Conservation (phyloP, 2,888 invertebrate genomes). For the Reticulitermes lucifugus region DNA sequence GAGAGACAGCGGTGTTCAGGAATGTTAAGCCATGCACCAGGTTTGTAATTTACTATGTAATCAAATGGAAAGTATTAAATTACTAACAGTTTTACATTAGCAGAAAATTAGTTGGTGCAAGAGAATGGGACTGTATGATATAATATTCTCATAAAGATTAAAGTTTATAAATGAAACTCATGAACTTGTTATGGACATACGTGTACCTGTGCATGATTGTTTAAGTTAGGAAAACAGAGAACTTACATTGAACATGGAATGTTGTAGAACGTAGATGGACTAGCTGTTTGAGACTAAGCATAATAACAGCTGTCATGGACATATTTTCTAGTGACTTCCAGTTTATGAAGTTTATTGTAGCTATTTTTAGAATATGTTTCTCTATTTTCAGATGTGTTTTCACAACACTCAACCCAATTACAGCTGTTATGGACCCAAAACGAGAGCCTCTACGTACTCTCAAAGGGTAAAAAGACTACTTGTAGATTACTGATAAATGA, state of each 20-base stretch:
- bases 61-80: neutral
- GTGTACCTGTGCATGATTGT: neutral
- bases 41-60: constrained; percentile 54
- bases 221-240: no score
- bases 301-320: no score
- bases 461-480: constrained; percentile 57
- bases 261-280: no score
- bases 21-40: constrained; percentile 60
- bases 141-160: neutral
- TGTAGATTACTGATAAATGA: neutral
- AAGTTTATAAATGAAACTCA: neutral
- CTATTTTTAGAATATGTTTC: neutral
- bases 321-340: no score
- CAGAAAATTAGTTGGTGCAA: neutral
- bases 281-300: neutral
- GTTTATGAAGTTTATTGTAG: neutral
- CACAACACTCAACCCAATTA: constrained; percentile 60
- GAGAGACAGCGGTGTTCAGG: constrained; percentile 57
- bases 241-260: neutral
- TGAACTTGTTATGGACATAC: neutral
- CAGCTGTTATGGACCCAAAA: constrained; percentile 59
- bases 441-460: constrained; percentile 61
- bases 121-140: neutral
- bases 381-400: constrained; percentile 59
- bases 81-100: neutral